Percentiles rank a stretch among this genome's conserved stretches.
Conservation (phyloP, 2,888 invertebrate genomes). For the Drosophila fulvimacula region DNA sequence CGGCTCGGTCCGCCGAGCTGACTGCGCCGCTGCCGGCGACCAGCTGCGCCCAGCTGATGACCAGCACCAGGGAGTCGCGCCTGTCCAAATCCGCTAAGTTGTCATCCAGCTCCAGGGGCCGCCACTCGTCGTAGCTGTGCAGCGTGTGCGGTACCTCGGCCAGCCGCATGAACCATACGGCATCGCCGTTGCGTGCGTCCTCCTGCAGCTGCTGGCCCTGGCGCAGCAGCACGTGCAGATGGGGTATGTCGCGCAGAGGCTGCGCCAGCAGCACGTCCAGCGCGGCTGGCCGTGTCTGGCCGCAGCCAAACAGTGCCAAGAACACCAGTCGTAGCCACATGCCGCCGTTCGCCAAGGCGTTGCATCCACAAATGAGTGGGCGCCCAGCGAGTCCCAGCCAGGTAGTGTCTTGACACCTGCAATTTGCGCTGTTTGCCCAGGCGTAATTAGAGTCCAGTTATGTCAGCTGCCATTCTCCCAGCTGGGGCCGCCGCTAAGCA, state of each 20-base stretch:
- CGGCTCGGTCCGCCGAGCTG: conserved; percentile 55
- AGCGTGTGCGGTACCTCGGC: conserved; percentile 38
- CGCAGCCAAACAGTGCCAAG: background rate
- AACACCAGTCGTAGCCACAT: conserved; percentile 13
- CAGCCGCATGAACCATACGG: conserved; percentile 62
- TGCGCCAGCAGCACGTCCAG: conserved; percentile 37
- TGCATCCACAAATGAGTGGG: conserved; percentile 47
- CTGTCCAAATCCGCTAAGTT: conserved; percentile 10
- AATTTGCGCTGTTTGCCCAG: conserved; percentile 66
- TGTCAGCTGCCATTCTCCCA: conserved; percentile 54
- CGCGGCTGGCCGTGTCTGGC: background rate
- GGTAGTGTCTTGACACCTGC: conserved; percentile 68
- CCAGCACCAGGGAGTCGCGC: conserved; percentile 67
- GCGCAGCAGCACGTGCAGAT: conserved; percentile 61
- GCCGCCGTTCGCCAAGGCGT: conserved; percentile 32
- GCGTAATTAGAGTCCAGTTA: conserved; percentile 69
- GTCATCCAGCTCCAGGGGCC: conserved; percentile 16
- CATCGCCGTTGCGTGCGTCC: conserved; percentile 64
- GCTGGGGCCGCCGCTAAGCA: conserved; percentile 36
- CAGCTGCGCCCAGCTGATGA: conserved; percentile 60
- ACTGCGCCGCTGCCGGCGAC: conserved; percentile 41
- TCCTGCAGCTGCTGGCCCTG: conserved; percentile 22
- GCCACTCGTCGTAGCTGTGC: conserved; percentile 36
- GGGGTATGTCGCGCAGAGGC: conserved; percentile 49
- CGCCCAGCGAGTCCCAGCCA: background rate